Conservation (phyloP, 2,113 vertebrate species). For the Spea multiplicata region DNA sequence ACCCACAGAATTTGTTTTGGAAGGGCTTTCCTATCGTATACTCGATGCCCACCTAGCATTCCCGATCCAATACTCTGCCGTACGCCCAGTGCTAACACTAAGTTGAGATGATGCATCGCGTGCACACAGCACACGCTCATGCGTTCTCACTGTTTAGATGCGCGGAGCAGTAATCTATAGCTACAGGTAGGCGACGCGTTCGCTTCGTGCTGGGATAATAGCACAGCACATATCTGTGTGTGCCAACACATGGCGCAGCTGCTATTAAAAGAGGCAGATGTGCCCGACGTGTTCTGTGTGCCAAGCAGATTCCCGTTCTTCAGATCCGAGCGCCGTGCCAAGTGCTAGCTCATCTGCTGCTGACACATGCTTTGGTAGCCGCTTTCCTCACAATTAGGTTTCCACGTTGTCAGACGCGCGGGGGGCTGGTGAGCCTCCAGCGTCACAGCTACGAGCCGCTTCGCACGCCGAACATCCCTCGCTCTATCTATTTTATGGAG, state of each 20-base stretch:
- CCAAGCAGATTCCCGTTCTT: conserved; percentile 35
- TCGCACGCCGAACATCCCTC: too few species aligned
- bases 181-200: conserved; percentile 46
- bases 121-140: conserved; percentile 4
- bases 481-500: too few species aligned
- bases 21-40: too few species aligned
- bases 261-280: conserved; percentile 42
- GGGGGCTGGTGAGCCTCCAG: conserved; percentile 5
- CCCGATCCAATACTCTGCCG: too few species aligned
- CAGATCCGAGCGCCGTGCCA: conserved; percentile 38
- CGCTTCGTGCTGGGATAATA: conserved; percentile 44
- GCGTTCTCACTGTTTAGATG: conserved; percentile 33
- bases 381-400: conserved; percentile 20
- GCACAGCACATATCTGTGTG: conserved; percentile 39
- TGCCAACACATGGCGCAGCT: conserved; percentile 47
- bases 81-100: too few species aligned
- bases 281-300: conserved; percentile 45
- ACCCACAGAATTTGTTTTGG: too few species aligned
- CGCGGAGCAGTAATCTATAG: conserved; percentile 22
- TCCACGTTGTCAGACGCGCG: conserved; percentile 30
- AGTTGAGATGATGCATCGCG: too few species aligned
- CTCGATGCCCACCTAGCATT: too few species aligned
- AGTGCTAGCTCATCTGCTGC: conserved; percentile 46
- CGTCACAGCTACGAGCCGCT: conserved; percentile 7
- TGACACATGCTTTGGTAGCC: conserved; percentile 39